Evolutionary conservation across 2,888 invertebrate species (phyloP).

Genomic region (Tortrix viridana): DNA sequence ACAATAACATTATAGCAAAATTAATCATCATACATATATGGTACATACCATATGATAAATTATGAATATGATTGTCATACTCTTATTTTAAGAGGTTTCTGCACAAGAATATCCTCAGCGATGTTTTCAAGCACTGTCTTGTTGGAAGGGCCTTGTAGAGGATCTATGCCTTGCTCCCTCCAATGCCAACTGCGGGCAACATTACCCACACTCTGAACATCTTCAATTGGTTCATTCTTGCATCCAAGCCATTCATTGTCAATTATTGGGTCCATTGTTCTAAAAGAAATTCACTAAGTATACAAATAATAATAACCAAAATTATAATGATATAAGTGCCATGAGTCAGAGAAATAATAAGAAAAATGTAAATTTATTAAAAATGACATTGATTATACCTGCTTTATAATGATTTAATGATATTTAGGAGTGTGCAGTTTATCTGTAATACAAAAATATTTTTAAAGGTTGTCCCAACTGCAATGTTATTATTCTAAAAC

Average conservation of each 20-base stretch:
- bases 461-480: neutral
- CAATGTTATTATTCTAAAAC: neutral
- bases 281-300: slow-evolving; percentile 37
- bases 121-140: slow-evolving; percentile 83
- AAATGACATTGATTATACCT: slow-evolving; percentile 35
- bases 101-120: slow-evolving; percentile 87
- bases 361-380: neutral
- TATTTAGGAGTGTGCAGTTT: slow-evolving; percentile 42
- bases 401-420: slow-evolving; percentile 44
- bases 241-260: slow-evolving; percentile 73
- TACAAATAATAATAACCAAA: neutral
- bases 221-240: slow-evolving; percentile 71
- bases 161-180: slow-evolving; percentile 73
- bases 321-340: neutral
- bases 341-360: neutral
- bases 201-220: slow-evolving; percentile 66
- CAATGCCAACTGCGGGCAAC: slow-evolving; percentile 76
- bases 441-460: slow-evolving; percentile 45
- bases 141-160: slow-evolving; percentile 67
- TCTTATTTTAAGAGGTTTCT: slow-evolving; percentile 85
- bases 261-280: slow-evolving; percentile 73
- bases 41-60: neutral
- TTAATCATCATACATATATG: neutral
- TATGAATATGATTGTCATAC: slow-evolving; percentile 63
- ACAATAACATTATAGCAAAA: neutral